Base-by-base conservation (phyloP, 2,888 invertebrate species). In the Venusia cambrica region DNA sequence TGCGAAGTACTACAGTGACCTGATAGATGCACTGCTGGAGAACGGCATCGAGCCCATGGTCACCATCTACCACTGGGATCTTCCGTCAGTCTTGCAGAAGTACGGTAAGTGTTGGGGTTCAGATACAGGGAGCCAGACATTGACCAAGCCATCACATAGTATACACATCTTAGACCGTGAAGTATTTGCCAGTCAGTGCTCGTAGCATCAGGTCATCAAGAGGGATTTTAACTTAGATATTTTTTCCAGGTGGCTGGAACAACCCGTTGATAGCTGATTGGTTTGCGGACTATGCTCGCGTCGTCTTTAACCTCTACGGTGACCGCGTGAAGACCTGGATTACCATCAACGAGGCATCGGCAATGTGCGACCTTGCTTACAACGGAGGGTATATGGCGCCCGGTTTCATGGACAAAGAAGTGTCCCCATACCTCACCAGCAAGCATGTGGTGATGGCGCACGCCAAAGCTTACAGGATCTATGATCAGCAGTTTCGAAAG, bases 401-500 rank as follows among this genome's bases (percentile, higher is more conserved):
- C 1, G 45, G 33, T 0, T 9, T 52, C 1, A 1, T 39, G 2
- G 44, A 48, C 13, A 19, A 27, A 1, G 36, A 52, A 9, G 3
- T 46, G 1, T 45, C 33, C 0, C 3, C 7, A 0, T 48, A 38
- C 2, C n/a, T 57, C n/a, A 59, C 59, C 12, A 47, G 81, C 1
- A 92, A 92, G 56, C 89, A 92, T 54, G 57, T 90, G 19, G 60
- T 93, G 2, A 84, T 90, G 50, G 90, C 92, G 0, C 93, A 93
- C 57, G 90, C 90, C 0, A 83, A 76, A 48, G 89, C 83, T 3
- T 89, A 88, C 43, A 87, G 88, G 46, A 72, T 90, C 53, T 90
- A 90, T 49, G 78, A 89, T 14, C 55, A 76, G 2, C 71, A 87
- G 29, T 92, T 88, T 54, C 77, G 80, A 43, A 33, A 59, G 1